Evolutionary conservation across 2,888 invertebrate genomes (phyloP).

Genomic region (Orthosia cruda): DNA sequence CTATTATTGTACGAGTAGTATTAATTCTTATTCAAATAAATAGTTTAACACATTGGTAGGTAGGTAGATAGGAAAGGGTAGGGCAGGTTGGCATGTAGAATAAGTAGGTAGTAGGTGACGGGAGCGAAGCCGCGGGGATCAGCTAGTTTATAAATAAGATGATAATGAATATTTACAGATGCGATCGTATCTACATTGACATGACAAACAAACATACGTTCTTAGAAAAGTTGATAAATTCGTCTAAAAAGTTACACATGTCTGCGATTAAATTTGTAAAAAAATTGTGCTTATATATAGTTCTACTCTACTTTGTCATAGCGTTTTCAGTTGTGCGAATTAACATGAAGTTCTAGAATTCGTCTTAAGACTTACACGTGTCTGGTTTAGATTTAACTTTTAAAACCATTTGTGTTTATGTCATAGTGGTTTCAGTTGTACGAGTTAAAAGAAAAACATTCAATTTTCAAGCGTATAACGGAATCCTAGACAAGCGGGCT

Average conservation of each 20-base stretch:
- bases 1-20: too few relatives aligned
- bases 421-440: not conserved
- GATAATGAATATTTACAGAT: slow-evolving; percentile 34
- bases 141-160: slow-evolving; percentile 45
- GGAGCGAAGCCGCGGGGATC: too few relatives aligned
- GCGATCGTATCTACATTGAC: slow-evolving; percentile 33
- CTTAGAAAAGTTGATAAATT: slow-evolving; percentile 23
- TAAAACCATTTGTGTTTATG: slow-evolving; percentile 9
- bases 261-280: not conserved
- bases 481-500: slow-evolving; percentile 54
- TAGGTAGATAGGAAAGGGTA: too few relatives aligned
- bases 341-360: slow-evolving; percentile 9
- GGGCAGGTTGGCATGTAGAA: too few relatives aligned
- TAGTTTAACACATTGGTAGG: too few relatives aligned
- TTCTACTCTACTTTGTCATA: not conserved
- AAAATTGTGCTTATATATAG: not conserved
- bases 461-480: slow-evolving; percentile 56
- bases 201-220: slow-evolving; percentile 41
- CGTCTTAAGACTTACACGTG: slow-evolving; percentile 32
- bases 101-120: too few relatives aligned
- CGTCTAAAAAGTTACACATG: slow-evolving; percentile 32
- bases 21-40: too few relatives aligned
- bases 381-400: not conserved
- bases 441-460: slow-evolving; percentile 2
- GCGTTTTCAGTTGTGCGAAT: not conserved